Evolutionary conservation across 1,140 invertebrate genomes (phyloP), one percentile per base, ranked within the genome.

Genomic region (Drepana arcuata): DNA sequence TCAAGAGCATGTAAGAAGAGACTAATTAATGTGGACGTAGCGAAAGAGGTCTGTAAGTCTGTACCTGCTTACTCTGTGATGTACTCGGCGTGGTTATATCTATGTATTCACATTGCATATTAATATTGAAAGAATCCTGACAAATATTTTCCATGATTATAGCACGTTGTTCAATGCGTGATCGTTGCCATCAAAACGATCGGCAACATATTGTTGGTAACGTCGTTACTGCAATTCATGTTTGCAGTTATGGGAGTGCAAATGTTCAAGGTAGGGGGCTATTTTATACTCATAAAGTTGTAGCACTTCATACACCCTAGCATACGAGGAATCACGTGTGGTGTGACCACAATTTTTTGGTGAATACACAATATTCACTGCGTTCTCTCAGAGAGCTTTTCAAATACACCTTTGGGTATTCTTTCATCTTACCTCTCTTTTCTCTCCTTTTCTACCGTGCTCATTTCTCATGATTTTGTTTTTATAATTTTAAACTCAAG

Each of bases 231-330:
- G 72, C 94, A 99, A 88, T 99, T 99, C 91, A 99, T 99, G 97
- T 99, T 99, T 86, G 96, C 97, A 84, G 97, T 99, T 83, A 99
- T 99, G 87, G 98, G 98, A 88, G 98, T 99, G 84, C 98, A 99
- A 89, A 92, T 99, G 71, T 99, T 99, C 88, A 99, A 99, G 94
- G 95, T 94, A 93, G 91, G 75, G 79, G 85, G 64, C 65, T 12
- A 38, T 27, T 24, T 40, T 37, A 28, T 16, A 41, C 38, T 25
- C 41, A 13, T 33, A 37, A 25, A 18, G 16, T 29, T 34, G 28
- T 33, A 14, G 24, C n/a, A n/a, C n/a, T n/a, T n/a, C n/a, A n/a
- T n/a, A n/a, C n/a, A n/a, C n/a, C n/a, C n/a, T n/a, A n/a, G n/a
- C n/a, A n/a, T n/a, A n/a, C n/a, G n/a, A n/a, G n/a, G n/a, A n/a